These are phyloP conservation scores for Eupithecia abbreviata DNA, from an alignment of 2,888 invertebrate species.

Conservation along the genomic window DNA sequence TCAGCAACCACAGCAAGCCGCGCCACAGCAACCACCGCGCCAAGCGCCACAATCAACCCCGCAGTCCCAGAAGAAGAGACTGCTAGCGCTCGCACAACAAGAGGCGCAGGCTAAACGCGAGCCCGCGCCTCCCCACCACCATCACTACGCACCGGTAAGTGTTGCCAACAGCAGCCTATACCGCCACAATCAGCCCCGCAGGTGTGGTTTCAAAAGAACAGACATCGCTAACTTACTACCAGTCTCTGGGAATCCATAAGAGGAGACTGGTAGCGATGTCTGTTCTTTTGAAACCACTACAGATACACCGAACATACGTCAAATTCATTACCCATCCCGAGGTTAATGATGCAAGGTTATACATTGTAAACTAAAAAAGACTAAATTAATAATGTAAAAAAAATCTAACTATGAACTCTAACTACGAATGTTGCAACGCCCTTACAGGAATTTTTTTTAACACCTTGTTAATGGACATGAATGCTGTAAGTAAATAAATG, in stretches of 20 bases:
- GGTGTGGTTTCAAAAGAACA: constrained; percentile 53
- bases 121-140: constrained; percentile 79
- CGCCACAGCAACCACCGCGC: constrained; percentile 45
- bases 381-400: no score
- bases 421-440: no score
- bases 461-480: no score
- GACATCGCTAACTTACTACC: no score
- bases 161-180: background rate
- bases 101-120: constrained; percentile 82
- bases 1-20: constrained; percentile 46
- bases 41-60: constrained; percentile 74
- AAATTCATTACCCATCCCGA: background rate
- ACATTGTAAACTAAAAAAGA: no score
- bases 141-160: constrained; percentile 54
- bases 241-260: constrained; percentile 85
- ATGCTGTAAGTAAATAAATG: no score
- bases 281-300: background rate
- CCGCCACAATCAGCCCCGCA: constrained; percentile 82
- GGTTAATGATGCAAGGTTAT: background rate
- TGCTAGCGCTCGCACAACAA: constrained; percentile 90
- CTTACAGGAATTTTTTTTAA: no score
- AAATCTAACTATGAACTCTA: no score
- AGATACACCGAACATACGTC: background rate
- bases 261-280: constrained; percentile 89
- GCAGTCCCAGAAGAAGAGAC: constrained; percentile 94